Evolutionary conservation across 1,140 invertebrate genomes (phyloP).

Genomic region (Meloidogyne chitwoodi): DNA sequence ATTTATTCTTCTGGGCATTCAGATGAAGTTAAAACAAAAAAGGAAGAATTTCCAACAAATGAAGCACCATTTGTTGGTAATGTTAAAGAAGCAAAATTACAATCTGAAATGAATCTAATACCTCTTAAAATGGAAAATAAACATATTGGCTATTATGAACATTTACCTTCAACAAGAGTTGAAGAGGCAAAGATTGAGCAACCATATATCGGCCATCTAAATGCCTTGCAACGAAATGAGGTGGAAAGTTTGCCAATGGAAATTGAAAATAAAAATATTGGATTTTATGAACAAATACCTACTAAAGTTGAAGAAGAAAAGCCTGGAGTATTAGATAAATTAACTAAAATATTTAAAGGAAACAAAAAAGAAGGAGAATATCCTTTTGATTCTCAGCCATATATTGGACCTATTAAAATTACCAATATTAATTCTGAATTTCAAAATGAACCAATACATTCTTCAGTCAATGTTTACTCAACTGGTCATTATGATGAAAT

Average conservation of each 20-base stretch:
- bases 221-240: no score
- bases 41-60: background rate
- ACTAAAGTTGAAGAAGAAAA: background rate
- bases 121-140: background rate
- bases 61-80: background rate
- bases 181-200: no score
- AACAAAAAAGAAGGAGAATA: no score
- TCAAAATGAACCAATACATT: background rate
- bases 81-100: background rate
- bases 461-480: background rate
- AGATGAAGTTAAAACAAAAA: conserved; percentile 11
- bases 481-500: background rate
- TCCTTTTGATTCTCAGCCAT: no score
- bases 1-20: conserved; percentile 31
- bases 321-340: background rate
- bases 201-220: no score
- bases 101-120: background rate
- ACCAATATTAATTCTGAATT: background rate
- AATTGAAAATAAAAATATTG: background rate
- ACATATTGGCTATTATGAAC: no score
- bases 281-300: background rate
- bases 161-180: no score
- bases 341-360: background rate
- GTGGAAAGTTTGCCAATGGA: background rate
- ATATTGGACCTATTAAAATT: no score